phyloP scores from a whole-genome alignment of 2,888 invertebrate genomes.

The Lasioglossum calceatum region DNA sequence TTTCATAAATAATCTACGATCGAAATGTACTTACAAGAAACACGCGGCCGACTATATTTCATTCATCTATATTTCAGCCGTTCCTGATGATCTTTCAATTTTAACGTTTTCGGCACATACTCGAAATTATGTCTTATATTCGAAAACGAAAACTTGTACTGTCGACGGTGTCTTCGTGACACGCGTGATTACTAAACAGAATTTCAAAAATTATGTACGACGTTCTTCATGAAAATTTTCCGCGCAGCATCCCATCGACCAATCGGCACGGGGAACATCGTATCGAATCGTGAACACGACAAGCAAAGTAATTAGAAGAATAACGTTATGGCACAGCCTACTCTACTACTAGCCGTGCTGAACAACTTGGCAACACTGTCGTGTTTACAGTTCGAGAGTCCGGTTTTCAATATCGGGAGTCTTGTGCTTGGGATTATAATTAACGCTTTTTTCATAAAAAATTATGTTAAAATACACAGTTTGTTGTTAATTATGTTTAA shows the following conservation, averaged over 20 bases:
- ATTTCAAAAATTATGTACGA: neutral
- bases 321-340: constrained; percentile 42
- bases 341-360: too few relatives aligned
- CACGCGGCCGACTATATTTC: neutral
- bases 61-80: neutral
- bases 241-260: neutral
- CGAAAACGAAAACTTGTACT: neutral
- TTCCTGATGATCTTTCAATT: neutral
- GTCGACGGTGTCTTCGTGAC: neutral
- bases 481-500: too few relatives aligned
- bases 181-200: neutral
- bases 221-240: neutral
- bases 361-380: too few relatives aligned
- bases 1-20: too few relatives aligned
- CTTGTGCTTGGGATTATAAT: too few relatives aligned
- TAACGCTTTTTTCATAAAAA: too few relatives aligned
- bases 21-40: neutral
- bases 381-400: too few relatives aligned
- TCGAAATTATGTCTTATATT: neutral
- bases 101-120: neutral
- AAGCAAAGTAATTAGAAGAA: constrained; percentile 23
- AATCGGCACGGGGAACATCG: constrained; percentile 37
- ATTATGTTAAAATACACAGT: too few relatives aligned
- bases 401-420: too few relatives aligned
- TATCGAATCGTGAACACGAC: neutral